phyloP scores from a whole-genome alignment of 2,797 vertebrate species.

The Aphelocoma californica region DNA sequence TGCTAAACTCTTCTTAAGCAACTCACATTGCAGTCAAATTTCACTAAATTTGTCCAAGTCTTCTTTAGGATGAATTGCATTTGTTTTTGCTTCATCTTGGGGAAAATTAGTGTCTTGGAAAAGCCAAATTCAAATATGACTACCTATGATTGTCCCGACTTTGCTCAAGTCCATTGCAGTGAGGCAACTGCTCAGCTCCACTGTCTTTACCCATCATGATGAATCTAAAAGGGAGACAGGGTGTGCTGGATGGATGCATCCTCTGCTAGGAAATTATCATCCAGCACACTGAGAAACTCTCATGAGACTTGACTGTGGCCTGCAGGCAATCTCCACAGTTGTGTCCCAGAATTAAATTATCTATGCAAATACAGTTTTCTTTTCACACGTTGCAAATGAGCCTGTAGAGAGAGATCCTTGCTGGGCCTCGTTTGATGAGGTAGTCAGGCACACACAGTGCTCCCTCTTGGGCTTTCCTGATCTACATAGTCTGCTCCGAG shows the following conservation, averaged over 20 bases:
- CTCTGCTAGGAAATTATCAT: neutral
- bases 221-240: neutral
- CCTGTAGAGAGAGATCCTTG: neutral
- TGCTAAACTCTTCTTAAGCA: neutral
- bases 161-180: neutral
- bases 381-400: slow-evolving; percentile 3
- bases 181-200: neutral
- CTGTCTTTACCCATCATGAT: neutral
- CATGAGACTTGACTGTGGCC: neutral
- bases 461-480: slow-evolving; percentile 1
- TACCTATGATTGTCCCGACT: neutral
- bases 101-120: neutral
- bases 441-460: neutral
- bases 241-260: neutral
- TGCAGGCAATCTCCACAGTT: slow-evolving; percentile 38
- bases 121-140: neutral
- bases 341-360: slow-evolving; percentile 22
- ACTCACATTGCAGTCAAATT: neutral
- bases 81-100: neutral
- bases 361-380: slow-evolving; percentile 36
- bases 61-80: neutral
- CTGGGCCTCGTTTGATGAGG: neutral
- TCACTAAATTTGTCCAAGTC: neutral
- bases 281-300: neutral
- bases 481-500: neutral